Evolutionary conservation across 1,140 invertebrate species (phyloP).

Genomic region (Orussus abietinus): DNA sequence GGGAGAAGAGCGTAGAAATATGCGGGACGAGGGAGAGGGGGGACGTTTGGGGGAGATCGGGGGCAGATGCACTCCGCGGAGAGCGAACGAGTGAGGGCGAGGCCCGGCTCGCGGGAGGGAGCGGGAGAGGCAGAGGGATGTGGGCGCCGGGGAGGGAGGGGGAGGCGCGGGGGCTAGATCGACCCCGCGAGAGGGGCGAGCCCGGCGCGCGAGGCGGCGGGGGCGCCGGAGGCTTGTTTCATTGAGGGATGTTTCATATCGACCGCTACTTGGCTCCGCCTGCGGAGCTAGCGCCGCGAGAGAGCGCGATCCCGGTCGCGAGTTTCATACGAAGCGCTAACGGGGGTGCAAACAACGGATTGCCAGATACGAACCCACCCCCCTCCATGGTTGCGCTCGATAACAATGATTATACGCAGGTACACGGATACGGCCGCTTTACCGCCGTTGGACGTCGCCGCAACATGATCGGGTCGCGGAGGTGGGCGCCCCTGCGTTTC

Average conservation of each 20-base stretch:
- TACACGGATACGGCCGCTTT: neutral
- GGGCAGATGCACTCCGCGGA: no score
- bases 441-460: no score
- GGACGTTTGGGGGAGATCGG: slow-evolving; percentile 18
- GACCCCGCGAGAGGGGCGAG: no score
- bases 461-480: no score
- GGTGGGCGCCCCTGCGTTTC: no score
- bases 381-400: slow-evolving; percentile 22
- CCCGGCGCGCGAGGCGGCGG: slow-evolving; percentile 6
- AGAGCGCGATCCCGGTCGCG: slow-evolving; percentile 13
- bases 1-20: slow-evolving; percentile 6
- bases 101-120: neutral
- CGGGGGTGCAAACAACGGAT: slow-evolving; percentile 15
- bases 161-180: neutral
- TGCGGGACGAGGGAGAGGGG: slow-evolving; percentile 11
- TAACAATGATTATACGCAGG: slow-evolving; percentile 17
- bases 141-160: slow-evolving; percentile 13
- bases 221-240: slow-evolving; percentile 29
- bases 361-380: slow-evolving; percentile 7
- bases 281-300: slow-evolving; percentile 8
- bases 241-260: slow-evolving; percentile 40
- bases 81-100: slow-evolving; percentile 2
- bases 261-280: slow-evolving; percentile 37
- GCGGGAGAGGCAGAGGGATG: slow-evolving; percentile 4
- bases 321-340: slow-evolving; percentile 17